Base-by-base conservation (phyloP, 2,888 invertebrate genomes). In the Strigamia transsilvanica region DNA sequence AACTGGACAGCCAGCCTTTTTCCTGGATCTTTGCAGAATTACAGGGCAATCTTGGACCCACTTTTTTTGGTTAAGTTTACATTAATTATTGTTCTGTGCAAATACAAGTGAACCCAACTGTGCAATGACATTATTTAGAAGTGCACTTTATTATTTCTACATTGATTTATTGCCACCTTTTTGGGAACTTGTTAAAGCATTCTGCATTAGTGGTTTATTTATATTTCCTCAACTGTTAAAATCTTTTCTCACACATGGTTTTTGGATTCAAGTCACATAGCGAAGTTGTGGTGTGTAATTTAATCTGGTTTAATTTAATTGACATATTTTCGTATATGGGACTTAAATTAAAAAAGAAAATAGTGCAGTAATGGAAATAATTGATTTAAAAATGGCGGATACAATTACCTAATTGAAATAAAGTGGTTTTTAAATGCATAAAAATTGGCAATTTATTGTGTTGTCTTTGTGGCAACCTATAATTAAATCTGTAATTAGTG, bases 221-320 rank as follows among this genome's bases (percentile, higher is more conserved):
- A 56, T 56, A 56, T 56, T 56, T 56, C 56, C 56, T 56, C 56
- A 56, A 56, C 56, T 18, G 56, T 18, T 56, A 56, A 56, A 56
- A 56, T 56, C 56, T 56, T 56, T 56, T 56, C 56, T 56, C 56
- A 56, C 56, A 56, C 56, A 56, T 56, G 18, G 7, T 56, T 56
- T 46, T 56, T 56, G n/a, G n/a, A 56, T 56, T 56, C 56, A 56
- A 18, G 18, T 15, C 56, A 56, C 56, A 56, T 0, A 56, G 46
- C 6, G 6, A 56, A 56, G 6, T 56, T 56, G 56, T 56, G 18
- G 56, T 18, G 21, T 56, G 56, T 56, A 56, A 56, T 56, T 56
- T 56, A 56, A 56, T 56, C 56, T 56, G 18, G 56, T 56, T 56
- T 56, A 56, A 56, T 56, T 56, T 56, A 56, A 56, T 18, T 56